Base-by-base conservation (phyloP, 2,888 invertebrate species). In the Drosophila melanosoma region DNA sequence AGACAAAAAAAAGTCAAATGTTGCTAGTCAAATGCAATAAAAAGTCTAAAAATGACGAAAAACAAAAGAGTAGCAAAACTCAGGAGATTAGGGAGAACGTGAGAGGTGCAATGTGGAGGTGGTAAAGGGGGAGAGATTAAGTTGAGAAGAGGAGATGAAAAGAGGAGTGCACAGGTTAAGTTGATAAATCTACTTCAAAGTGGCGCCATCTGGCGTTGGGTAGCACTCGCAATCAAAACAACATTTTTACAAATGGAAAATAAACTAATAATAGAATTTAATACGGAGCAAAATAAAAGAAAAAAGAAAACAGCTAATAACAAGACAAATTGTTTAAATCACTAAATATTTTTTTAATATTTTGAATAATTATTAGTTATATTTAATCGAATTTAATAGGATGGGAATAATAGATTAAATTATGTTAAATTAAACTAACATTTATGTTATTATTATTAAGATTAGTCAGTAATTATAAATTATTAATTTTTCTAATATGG, bases 21-120 rank as follows among this genome's bases (percentile, higher is more conserved):
- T 80, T 78, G 74, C 45, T 38, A 63, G 60, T 56, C 64, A 77
- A 67, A 77, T 73, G 81, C 63, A 76, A 76, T 68, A 79, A 79
- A 76, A 74, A 45, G n/a, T 40, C 40, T n/a, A 62, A 69, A 74
- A 65, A 63, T 69, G 48, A 66, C 20, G 12, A 12, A 68, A 57
- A 58, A 65, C 60, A 70, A 52, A 53, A 48, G 33, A 65, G 45
- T 36, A 56, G 32, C 63, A 79, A 66, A 63, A 61, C 71, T 48
- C 65, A 23, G 54, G 40, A 64, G 77, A 80, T 77, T 77, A 76
- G 29, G 23, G 33, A 23, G 26, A 51, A 8, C 15, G 32, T 17
- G 32, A 6, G 23, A 20, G 20, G 48, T 12, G 51, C 20, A 2
- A 35, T 3, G 4, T n/a, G 12, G 17, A 29, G n/a, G 32, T 6